Percentiles rank a stretch among this genome's conserved stretches.
Conservation (phyloP, 2,888 invertebrate species). For the Caradrina clavipalpis region DNA sequence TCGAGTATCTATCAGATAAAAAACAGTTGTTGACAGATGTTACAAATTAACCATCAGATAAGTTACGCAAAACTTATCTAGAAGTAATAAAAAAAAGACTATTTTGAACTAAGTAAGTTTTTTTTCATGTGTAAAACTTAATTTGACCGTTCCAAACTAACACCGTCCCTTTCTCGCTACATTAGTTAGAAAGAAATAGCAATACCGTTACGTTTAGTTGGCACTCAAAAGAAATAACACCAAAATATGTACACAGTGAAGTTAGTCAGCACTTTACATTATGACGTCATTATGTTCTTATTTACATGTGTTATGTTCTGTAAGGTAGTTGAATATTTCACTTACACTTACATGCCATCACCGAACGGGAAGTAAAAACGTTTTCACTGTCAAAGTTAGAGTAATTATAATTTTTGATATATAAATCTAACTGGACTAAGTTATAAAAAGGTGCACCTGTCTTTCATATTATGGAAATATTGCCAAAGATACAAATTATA, state of each 20-base stretch:
- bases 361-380: conserved; percentile 53
- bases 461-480: no score
- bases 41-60: no score
- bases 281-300: conserved; percentile 48
- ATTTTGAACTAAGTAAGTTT: no score
- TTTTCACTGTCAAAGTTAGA: conserved; percentile 30
- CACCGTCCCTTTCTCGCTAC: background rate
- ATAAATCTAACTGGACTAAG: no score
- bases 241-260: conserved; percentile 42
- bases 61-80: no score
- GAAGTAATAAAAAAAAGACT: no score
- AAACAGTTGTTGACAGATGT: no score
- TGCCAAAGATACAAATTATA: no score
- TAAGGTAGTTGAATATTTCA: conserved; percentile 48
- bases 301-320: conserved; percentile 50
- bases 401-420: background rate
- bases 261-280: conserved; percentile 41
- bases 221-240: conserved; percentile 23
- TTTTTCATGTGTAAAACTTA: background rate
- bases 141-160: background rate
- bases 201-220: background rate
- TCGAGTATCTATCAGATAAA: no score
- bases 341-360: conserved; percentile 66
- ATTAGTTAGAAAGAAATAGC: conserved; percentile 22
- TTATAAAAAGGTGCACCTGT: no score